Conservation (phyloP, 2,113 vertebrate genomes). For the Oreochromis tanganicae region DNA sequence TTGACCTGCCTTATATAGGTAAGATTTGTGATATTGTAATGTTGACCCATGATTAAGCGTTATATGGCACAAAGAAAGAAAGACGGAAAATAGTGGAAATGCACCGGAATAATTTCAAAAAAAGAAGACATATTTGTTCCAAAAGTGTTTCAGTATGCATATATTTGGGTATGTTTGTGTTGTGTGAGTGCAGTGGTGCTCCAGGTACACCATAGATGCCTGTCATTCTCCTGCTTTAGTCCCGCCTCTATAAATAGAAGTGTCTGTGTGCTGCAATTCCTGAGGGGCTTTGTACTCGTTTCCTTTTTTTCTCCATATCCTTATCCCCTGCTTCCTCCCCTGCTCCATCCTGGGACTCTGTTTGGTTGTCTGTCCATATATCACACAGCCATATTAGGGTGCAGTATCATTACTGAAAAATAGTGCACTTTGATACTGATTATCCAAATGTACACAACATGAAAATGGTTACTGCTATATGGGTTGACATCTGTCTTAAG, state of each 20-base stretch:
- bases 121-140: neutral
- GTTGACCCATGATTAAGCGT: neutral
- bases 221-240: constrained; percentile 56
- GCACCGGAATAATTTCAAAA: neutral
- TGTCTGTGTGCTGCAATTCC: constrained; percentile 44
- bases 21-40: neutral
- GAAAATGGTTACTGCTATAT: neutral
- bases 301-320: constrained; percentile 1
- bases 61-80: neutral
- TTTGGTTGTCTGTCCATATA: constrained; percentile 21
- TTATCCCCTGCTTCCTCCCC: neutral
- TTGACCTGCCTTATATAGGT: neutral
- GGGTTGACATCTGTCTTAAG: neutral
- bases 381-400: constrained; percentile 23
- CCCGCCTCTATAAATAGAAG: constrained; percentile 67
- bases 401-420: constrained; percentile 9
- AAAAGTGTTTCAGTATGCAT: constrained; percentile 14
- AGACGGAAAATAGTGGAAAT: neutral
- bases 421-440: constrained; percentile 11
- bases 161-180: constrained; percentile 31
- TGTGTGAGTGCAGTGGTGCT: constrained; percentile 14
- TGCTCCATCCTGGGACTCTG: neutral
- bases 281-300: constrained; percentile 39
- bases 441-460: neutral
- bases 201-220: constrained; percentile 41